These are phyloP conservation scores for Chelon labrosus DNA, from an alignment of 2,797 vertebrate species.

Conservation along the genomic window DNA sequence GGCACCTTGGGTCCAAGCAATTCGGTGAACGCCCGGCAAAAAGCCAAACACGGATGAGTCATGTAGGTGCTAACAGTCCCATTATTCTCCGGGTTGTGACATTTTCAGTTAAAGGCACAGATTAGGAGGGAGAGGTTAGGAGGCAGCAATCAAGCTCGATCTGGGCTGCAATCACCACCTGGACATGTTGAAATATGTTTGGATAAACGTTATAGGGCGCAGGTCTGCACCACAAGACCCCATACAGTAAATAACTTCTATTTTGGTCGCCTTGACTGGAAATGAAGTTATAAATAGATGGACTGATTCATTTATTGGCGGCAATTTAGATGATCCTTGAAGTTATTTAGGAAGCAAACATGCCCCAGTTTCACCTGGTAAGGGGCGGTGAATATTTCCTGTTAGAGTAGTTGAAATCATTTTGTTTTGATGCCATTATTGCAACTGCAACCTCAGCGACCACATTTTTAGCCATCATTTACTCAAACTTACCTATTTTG, in stretches of 20 bases:
- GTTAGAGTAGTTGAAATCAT: background rate
- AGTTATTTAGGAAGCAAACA: background rate
- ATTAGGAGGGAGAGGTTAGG: background rate
- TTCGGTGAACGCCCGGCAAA: background rate
- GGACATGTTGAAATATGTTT: too few species aligned
- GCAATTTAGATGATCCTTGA: background rate
- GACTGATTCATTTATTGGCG: background rate
- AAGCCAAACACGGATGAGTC: conserved; percentile 32
- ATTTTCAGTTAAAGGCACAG: conserved; percentile 8
- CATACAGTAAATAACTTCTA: background rate
- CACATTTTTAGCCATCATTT: too few species aligned
- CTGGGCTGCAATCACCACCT: background rate
- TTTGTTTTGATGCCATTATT: background rate
- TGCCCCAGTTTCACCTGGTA: background rate
- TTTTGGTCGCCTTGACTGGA: background rate
- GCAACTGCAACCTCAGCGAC: too few species aligned
- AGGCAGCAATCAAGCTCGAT: background rate
- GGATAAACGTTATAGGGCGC: too few species aligned
- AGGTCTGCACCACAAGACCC: background rate
- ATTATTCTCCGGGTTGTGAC: conserved; percentile 25
- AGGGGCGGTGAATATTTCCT: background rate
- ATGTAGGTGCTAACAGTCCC: conserved; percentile 4
- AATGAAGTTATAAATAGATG: background rate
- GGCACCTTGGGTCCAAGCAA: conserved; percentile 27
- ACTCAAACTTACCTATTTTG: background rate